Conservation (phyloP, 2,888 invertebrate genomes). For the Cyclophora albipunctata region DNA sequence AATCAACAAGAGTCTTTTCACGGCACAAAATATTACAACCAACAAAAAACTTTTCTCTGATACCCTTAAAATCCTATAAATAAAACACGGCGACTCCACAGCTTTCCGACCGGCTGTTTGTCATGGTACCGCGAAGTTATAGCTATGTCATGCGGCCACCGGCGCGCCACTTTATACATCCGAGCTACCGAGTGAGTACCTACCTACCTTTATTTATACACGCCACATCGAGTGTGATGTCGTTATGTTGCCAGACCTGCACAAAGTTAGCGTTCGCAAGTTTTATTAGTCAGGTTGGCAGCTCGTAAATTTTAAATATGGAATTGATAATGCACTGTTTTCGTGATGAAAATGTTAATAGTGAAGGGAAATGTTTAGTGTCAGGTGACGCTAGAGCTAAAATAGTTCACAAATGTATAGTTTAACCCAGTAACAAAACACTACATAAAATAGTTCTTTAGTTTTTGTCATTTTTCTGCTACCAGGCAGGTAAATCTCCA, state of each 20-base stretch:
- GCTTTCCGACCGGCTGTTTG: constrained; percentile 52
- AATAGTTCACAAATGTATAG: too few relatives aligned
- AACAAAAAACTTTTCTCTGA: too few relatives aligned
- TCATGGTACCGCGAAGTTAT: constrained; percentile 71
- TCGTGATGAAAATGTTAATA: not conserved
- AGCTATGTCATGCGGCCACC: constrained; percentile 74
- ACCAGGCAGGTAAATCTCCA: too few relatives aligned
- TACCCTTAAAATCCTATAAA: too few relatives aligned
- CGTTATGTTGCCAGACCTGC: constrained; percentile 19
- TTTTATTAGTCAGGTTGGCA: constrained; percentile 22
- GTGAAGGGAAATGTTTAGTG: too few relatives aligned
- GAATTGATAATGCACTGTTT: not conserved
- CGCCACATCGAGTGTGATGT: constrained; percentile 24
- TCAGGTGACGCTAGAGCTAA: too few relatives aligned
- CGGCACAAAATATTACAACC: too few relatives aligned
- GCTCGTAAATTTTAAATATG: constrained; percentile 14
- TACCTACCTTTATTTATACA: constrained; percentile 40
- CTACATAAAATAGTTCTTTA: too few relatives aligned
- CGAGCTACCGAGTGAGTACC: constrained; percentile 63
- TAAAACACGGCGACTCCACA: constrained; percentile 37
- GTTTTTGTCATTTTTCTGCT: too few relatives aligned
- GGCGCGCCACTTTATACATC: constrained; percentile 75
- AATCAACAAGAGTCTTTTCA: too few relatives aligned
- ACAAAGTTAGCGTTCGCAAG: constrained; percentile 18
- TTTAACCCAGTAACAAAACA: too few relatives aligned